Percentiles rank a stretch among this genome's conserved stretches.
Conservation (phyloP, 2,113 vertebrate genomes). For the Bolborhynchus lineola region DNA sequence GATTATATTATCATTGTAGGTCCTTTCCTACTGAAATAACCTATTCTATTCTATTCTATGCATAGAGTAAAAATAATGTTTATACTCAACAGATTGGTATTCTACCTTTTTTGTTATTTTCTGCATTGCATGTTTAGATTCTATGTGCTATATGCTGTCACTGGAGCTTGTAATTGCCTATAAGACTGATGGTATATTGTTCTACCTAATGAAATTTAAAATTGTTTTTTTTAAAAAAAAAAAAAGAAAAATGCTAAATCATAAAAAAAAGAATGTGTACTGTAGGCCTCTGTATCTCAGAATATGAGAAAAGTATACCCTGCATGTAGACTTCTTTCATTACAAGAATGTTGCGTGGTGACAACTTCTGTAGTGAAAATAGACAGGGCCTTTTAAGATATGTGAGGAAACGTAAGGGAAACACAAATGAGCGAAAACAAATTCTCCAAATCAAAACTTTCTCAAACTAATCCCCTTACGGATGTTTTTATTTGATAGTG, state of each 20-base stretch:
- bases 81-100: background rate
- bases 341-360: background rate
- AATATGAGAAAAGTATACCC: background rate
- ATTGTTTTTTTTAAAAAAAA: background rate
- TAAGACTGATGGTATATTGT: background rate
- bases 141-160: background rate
- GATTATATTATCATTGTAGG: background rate
- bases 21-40: background rate
- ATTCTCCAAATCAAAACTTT: background rate
- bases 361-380: background rate
- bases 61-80: background rate
- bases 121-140: background rate
- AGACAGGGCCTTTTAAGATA: background rate
- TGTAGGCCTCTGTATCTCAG: background rate
- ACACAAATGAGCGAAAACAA: fast-evolving
- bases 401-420: background rate
- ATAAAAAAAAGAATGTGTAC: background rate
- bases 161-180: background rate
- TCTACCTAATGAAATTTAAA: slow-evolving; percentile 23
- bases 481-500: background rate
- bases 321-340: background rate
- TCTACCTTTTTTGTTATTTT: background rate
- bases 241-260: background rate
- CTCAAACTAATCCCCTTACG: background rate
- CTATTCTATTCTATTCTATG: background rate